phyloP scores from a whole-genome alignment of 1,140 invertebrate genomes.

The Sycophaga agraensis region DNA sequence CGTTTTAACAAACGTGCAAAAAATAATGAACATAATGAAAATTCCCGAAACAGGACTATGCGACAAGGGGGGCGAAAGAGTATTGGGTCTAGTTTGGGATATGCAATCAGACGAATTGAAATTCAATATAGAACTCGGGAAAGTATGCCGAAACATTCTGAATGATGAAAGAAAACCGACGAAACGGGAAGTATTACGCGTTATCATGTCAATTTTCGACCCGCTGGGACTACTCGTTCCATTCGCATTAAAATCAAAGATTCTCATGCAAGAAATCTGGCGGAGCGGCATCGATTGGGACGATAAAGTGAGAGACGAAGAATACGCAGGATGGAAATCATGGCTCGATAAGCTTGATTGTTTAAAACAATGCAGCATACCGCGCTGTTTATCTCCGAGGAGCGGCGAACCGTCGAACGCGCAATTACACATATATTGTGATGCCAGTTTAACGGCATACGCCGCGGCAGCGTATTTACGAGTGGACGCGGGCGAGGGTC shows the following conservation, averaged over 20 bases:
- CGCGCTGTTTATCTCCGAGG: not conserved
- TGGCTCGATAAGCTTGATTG: constrained; percentile 12
- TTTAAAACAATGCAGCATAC: not conserved
- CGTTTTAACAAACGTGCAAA: not conserved
- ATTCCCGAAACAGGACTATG: constrained; percentile 16
- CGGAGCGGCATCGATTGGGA: constrained; percentile 9
- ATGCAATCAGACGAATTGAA: not conserved
- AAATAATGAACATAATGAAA: not conserved
- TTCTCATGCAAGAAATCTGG: constrained; percentile 18
- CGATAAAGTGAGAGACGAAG: not conserved
- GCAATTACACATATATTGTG: too few relatives aligned
- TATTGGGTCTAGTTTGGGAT: not conserved
- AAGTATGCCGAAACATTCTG: not conserved
- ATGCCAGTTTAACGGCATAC: not conserved
- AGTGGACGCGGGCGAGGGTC: not conserved
- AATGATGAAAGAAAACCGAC: not conserved
- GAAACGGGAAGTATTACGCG: not conserved
- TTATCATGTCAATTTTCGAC: too few relatives aligned
- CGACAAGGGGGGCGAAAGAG: not conserved
- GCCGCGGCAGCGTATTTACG: not conserved
- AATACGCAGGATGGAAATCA: not conserved
- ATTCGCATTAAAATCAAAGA: not conserved
- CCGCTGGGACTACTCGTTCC: too few relatives aligned
- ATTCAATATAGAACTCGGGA: not conserved
- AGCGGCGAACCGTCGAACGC: not conserved